These are phyloP conservation scores for Melieria picta DNA, from an alignment of 2,888 invertebrate species.

Conservation along the genomic window DNA sequence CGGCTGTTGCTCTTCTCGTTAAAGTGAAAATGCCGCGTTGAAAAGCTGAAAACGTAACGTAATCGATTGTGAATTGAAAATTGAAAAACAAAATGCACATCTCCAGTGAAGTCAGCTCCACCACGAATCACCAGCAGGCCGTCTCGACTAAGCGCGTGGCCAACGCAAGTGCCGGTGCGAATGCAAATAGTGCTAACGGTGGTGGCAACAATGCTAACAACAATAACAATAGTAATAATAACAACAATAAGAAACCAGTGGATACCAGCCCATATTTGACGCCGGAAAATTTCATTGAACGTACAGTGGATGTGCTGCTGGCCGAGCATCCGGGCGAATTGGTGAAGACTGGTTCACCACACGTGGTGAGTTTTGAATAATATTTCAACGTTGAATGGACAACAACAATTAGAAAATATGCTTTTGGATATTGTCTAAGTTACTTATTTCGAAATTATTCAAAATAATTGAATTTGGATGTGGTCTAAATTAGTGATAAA, in stretches of 20 bases:
- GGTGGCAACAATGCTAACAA: constrained; percentile 49
- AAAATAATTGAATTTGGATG: too few relatives aligned
- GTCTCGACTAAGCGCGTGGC: constrained; percentile 26
- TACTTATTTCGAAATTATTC: too few relatives aligned
- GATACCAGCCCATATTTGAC: constrained; percentile 71
- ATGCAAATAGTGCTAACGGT: constrained; percentile 41
- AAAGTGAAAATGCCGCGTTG: neutral
- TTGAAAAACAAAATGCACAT: constrained; percentile 74
- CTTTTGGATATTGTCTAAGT: too few relatives aligned
- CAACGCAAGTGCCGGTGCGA: constrained; percentile 43
- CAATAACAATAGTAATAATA: constrained; percentile 51
- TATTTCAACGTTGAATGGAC: too few relatives aligned
- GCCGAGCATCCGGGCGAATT: constrained; percentile 93
- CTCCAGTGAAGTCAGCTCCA: constrained; percentile 81
- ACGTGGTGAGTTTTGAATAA: constrained; percentile 75
- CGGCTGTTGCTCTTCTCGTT: constrained; percentile 10
- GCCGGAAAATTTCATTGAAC: constrained; percentile 83
- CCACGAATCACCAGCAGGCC: constrained; percentile 70
- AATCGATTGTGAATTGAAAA: constrained; percentile 3
- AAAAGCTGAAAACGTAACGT: neutral
- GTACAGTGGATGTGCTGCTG: constrained; percentile 84
- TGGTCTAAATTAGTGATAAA: too few relatives aligned
- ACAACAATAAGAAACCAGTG: constrained; percentile 53
- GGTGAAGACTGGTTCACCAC: constrained; percentile 93
- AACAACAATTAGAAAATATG: too few relatives aligned